A percentile compares a stretch with the other conserved stretches of the same genome.
Conservation (phyloP, 2,113 vertebrate species). For the Cheirogaleus medius region DNA sequence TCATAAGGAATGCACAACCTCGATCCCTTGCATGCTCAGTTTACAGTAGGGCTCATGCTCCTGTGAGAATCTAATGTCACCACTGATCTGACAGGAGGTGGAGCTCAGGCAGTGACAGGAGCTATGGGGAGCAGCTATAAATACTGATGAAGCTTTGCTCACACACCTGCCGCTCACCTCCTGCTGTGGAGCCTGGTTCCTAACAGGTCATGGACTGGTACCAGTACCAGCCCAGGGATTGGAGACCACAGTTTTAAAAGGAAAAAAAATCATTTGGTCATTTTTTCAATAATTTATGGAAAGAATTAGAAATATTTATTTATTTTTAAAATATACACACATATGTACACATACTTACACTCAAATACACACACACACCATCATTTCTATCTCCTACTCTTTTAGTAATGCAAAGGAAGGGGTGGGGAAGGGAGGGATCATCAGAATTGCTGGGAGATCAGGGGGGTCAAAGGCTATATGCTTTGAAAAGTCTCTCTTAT, state of each 20-base stretch:
- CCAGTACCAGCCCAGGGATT: too few species aligned
- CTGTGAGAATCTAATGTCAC: too few species aligned
- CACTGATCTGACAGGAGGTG: too few species aligned
- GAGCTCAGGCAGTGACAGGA: too few species aligned
- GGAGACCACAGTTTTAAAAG: background rate
- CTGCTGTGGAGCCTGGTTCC: too few species aligned
- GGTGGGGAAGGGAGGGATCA: rapidly evolving
- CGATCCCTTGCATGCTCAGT: too few species aligned
- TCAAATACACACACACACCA: background rate
- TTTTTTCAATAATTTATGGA: background rate
- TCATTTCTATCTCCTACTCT: background rate
- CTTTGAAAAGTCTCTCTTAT: background rate
- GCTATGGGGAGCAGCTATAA: too few species aligned
- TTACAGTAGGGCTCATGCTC: too few species aligned
- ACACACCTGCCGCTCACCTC: too few species aligned
- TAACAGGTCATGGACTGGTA: too few species aligned
- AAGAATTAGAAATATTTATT: background rate
- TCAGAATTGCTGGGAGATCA: background rate
- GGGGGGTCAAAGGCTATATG: background rate
- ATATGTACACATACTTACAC: background rate
- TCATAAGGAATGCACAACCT: too few species aligned
- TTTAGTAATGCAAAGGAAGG: background rate
- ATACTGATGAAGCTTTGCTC: too few species aligned
- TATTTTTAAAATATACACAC: background rate
- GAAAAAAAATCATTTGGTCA: background rate